Percentiles rank a stretch among this genome's conserved stretches.
phyloP scores from a whole-genome alignment of 92 coral and sea anemone species.

The Parazoanthus swiftii region DNA sequence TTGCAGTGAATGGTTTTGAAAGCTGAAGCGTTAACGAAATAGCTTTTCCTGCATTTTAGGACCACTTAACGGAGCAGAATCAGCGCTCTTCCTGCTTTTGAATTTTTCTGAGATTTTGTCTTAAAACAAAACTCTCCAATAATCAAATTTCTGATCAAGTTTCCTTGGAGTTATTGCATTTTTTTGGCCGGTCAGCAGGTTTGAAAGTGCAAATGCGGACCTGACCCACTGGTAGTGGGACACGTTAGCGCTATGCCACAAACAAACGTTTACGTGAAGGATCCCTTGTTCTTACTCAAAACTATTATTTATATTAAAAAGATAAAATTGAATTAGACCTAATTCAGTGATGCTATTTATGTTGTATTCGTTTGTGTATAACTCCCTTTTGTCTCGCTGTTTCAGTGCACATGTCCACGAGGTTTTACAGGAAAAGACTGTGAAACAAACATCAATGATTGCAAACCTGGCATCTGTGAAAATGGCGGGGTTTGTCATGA shows the following conservation, averaged over 20 bases:
- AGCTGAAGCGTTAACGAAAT: too few relatives aligned
- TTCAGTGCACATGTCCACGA: conserved; percentile 67
- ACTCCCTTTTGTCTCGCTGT: conserved; percentile 1
- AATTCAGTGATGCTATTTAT: neutral
- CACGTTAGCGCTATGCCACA: too few relatives aligned
- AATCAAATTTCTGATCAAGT: neutral
- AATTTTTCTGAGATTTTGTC: neutral
- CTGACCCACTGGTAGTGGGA: too few relatives aligned
- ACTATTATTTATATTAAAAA: neutral
- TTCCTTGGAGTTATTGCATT: neutral
- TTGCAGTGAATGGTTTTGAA: too few relatives aligned
- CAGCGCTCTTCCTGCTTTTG: neutral
- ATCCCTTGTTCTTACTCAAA: neutral
- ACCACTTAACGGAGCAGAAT: neutral
- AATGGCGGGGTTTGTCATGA: conserved; percentile 73
- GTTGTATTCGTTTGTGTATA: neutral
- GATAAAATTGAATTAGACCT: too few relatives aligned
- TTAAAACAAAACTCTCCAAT: neutral
- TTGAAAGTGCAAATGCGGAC: too few relatives aligned
- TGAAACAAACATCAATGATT: conserved; percentile 80
- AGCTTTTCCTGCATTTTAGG: neutral
- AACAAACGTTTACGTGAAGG: too few relatives aligned
- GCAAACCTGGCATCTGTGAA: conserved; percentile 59
- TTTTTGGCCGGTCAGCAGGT: neutral
- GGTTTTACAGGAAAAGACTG: conserved; percentile 81